Conservation (phyloP, 2,888 invertebrate genomes). For the Habroteleia sp. region DNA sequence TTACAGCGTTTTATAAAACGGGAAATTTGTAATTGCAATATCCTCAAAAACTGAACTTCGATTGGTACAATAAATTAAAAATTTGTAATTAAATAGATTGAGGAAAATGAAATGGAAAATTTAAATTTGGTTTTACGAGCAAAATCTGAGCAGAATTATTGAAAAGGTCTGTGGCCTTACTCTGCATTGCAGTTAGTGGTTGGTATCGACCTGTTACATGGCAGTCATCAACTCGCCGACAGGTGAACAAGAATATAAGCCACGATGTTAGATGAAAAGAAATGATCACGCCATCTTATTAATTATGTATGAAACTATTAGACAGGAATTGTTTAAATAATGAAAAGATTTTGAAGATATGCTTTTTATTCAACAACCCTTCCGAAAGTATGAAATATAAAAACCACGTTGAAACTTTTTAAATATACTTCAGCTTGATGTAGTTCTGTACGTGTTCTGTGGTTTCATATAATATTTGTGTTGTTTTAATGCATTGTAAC, state of each 20-base stretch:
- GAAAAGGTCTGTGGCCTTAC: conserved; percentile 67
- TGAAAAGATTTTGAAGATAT: too few species aligned
- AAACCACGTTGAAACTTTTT: too few species aligned
- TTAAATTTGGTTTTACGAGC: conserved; percentile 2
- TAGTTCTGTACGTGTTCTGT: too few species aligned
- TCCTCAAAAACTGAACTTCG: too few species aligned
- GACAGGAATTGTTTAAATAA: conserved; percentile 8
- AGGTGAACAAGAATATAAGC: conserved; percentile 67
- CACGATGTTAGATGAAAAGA: conserved; percentile 45
- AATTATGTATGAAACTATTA: conserved; percentile 35
- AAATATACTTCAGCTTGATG: too few species aligned
- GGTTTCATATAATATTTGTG: too few species aligned
- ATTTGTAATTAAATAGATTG: neutral
- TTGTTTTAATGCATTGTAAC: too few species aligned
- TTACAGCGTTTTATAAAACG: too few species aligned
- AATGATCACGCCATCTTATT: conserved; percentile 52
- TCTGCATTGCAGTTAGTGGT: conserved; percentile 76
- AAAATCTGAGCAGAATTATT: conserved; percentile 62
- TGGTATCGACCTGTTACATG: conserved; percentile 75
- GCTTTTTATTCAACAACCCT: too few species aligned
- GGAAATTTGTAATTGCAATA: too few species aligned
- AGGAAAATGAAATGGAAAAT: neutral
- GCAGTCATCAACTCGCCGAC: conserved; percentile 73
- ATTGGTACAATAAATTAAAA: too few species aligned
- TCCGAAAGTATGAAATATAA: too few species aligned